Evolutionary conservation across 1,140 invertebrate species (phyloP), one percentile per base, ranked within the genome.

Genomic region (Drosophila sturtevanti): DNA sequence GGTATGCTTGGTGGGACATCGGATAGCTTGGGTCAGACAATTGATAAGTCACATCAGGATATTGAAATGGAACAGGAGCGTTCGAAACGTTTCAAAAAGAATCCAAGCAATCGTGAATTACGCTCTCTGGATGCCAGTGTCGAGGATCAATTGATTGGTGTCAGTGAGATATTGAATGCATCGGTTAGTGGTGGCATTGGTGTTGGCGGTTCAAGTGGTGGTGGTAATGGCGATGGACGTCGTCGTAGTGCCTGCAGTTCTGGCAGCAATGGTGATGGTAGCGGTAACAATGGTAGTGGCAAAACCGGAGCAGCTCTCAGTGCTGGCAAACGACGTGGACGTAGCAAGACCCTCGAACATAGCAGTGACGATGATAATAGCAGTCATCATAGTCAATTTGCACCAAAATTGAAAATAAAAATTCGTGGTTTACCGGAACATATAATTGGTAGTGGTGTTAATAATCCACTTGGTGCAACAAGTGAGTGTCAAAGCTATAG

Each of bases 351-450:
- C 6, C 85, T 92, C 11, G 89, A 92, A 2, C 41, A 48, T 9
- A 93, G 93, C 77, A 91, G 92, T 14, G 92, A 91, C 11, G 90
- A 91, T 34, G 90, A 91, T 12, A 81, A 80, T 37, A 80, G 75
- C 11, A 18, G 41, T 7, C 86, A 85, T 44, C 85, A 77, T 48
- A 18, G 41, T 12, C 86, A 81, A 37, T 82, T 73, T 12, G 89
- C 95, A 4, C 96, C 96, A 0, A 97, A 97, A 90, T 90, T 97
- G 9, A 97, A 97, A 92, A 97, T 97, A 41, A 97, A 97, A 91
- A 95, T 97, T 37, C 94, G 96, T 92, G 71, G 93, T 89, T 38
- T 94, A 34, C 48, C 68, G 1, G 62, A 62, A 54, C 65, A 64
- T 72, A 12, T 81, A 79, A 90, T 54, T 86, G 62, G 78, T 18